Percentiles rank a stretch among this genome's conserved stretches.
Conservation (phyloP, 1,140 invertebrate species). For the Tetramorium parvispinum region DNA sequence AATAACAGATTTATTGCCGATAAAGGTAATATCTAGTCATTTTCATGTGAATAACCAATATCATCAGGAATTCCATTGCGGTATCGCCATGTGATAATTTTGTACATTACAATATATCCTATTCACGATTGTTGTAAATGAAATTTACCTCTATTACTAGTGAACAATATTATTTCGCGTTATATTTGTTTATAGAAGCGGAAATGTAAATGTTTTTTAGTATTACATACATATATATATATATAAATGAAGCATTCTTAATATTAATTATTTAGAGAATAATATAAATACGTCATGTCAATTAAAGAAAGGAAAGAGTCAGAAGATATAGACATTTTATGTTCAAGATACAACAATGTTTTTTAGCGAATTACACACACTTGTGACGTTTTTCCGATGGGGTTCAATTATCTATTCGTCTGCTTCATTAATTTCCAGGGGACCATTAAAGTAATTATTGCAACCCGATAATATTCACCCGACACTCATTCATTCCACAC, state of each 20-base stretch:
- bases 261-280: not conserved
- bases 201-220: not conserved
- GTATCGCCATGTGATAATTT: constrained; percentile 6
- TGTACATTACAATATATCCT: not conserved
- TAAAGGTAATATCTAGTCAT: not conserved
- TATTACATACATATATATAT: not conserved
- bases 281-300: not conserved
- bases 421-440: constrained; percentile 42
- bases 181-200: not conserved
- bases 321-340: not conserved
- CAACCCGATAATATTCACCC: constrained; percentile 45
- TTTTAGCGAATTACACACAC: not conserved
- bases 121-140: not conserved
- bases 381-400: not conserved
- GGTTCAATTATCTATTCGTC: constrained; percentile 37
- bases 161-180: not conserved
- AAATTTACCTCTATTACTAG: constrained; percentile 4
- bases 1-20: constrained; percentile 42
- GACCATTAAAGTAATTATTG: constrained; percentile 54
- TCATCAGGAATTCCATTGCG: not conserved
- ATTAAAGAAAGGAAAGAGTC: not conserved
- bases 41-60: constrained; percentile 19
- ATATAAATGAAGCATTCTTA: not conserved
- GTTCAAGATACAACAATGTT: not conserved
- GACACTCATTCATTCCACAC: constrained; percentile 45